phyloP scores from a whole-genome alignment of 2,797 vertebrate species.

The Thripadectes ignobilis region DNA sequence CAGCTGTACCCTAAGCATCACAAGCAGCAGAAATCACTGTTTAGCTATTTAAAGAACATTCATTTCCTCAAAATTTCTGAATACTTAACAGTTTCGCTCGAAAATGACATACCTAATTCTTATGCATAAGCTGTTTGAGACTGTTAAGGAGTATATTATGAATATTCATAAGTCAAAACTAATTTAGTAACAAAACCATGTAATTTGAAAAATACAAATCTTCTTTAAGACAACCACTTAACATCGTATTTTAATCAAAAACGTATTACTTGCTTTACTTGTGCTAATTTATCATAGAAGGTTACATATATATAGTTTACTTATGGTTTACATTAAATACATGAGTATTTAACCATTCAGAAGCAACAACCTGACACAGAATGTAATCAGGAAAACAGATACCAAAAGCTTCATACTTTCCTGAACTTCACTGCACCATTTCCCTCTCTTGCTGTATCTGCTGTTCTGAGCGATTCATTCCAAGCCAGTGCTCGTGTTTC shows the following conservation, averaged over 20 bases:
- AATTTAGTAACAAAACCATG: slow-evolving; percentile 54
- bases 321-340: not conserved
- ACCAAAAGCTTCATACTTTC: not conserved
- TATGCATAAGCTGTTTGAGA: slow-evolving; percentile 26
- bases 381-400: not conserved
- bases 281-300: not conserved
- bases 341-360: not conserved
- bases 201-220: slow-evolving; percentile 55
- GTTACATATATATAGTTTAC: not conserved
- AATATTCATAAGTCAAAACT: slow-evolving; percentile 62
- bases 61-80: slow-evolving; percentile 43
- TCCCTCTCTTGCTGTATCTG: rapidly evolving
- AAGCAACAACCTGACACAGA: not conserved
- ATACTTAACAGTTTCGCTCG: not conserved
- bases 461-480: not conserved
- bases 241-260: slow-evolving; percentile 1
- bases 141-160: slow-evolving; percentile 19
- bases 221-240: not conserved
- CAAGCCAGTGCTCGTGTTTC: not conserved
- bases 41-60: slow-evolving; percentile 38
- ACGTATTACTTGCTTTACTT: not conserved
- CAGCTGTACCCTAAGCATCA: slow-evolving; percentile 35
- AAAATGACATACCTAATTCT: slow-evolving; percentile 56
- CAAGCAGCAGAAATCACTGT: slow-evolving; percentile 15
- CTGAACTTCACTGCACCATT: not conserved